phyloP scores from a whole-genome alignment of 2,113 vertebrate species.

The Nematolebias whitei region DNA sequence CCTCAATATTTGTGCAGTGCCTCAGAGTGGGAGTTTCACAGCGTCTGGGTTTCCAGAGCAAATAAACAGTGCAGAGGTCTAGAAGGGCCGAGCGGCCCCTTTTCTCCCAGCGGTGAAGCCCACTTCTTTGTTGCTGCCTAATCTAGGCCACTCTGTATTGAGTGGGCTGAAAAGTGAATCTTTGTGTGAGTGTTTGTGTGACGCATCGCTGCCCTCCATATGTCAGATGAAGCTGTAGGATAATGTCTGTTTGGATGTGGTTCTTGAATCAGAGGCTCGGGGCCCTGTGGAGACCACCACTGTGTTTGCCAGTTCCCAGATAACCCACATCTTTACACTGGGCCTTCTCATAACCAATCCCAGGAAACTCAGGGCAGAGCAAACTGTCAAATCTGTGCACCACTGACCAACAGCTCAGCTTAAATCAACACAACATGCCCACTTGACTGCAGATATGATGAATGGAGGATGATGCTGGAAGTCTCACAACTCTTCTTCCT shows the following conservation, averaged over 20 bases:
- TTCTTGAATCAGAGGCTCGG: conserved; percentile 52
- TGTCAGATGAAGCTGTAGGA: conserved; percentile 60
- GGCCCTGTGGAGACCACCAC: conserved; percentile 44
- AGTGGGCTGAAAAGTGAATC: conserved; percentile 70
- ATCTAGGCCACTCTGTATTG: conserved; percentile 74
- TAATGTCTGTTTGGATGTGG: conserved; percentile 62
- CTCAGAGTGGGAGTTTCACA: conserved; percentile 80
- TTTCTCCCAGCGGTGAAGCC: conserved; percentile 70
- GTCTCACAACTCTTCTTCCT: conserved; percentile 6
- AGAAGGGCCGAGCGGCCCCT: conserved; percentile 59
- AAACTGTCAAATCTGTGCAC: conserved; percentile 52
- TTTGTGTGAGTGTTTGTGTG: conserved; percentile 60
- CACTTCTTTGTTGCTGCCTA: conserved; percentile 77
- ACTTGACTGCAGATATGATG: conserved; percentile 28
- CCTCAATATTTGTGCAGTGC: conserved; percentile 72
- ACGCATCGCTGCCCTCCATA: conserved; percentile 30
- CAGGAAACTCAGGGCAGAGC: conserved; percentile 48
- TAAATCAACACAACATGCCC: conserved; percentile 36
- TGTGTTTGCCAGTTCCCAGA: conserved; percentile 66
- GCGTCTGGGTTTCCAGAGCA: conserved; percentile 80
- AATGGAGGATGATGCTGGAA: conserved; percentile 18
- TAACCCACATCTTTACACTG: conserved; percentile 65
- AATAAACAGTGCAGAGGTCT: conserved; percentile 82
- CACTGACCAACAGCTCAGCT: conserved; percentile 36
- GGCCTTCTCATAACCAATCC: conserved; percentile 48